phyloP scores from a whole-genome alignment of 1,140 invertebrate genomes.

The Procambarus clarkii region DNA sequence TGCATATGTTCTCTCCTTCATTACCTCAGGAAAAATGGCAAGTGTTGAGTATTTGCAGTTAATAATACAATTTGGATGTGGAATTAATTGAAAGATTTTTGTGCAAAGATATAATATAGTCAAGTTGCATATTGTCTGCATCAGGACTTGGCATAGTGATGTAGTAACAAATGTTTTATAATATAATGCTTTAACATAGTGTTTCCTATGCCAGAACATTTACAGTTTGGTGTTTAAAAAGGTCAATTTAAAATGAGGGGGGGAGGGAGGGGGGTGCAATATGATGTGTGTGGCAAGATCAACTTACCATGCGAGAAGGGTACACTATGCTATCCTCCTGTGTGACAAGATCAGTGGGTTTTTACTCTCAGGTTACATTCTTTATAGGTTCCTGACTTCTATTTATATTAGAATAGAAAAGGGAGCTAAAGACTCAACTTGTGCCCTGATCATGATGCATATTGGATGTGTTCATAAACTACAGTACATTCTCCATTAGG shows the following conservation, averaged over 20 bases:
- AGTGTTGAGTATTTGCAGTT: constrained; percentile 44
- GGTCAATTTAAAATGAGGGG: not conserved
- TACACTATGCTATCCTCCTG: constrained; percentile 18
- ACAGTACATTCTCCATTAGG: not conserved
- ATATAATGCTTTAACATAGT: constrained; percentile 12
- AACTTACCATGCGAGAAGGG: not conserved
- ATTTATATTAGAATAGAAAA: constrained; percentile 13
- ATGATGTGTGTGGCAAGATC: too few relatives aligned
- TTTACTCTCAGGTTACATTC: constrained; percentile 22
- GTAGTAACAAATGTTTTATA: constrained; percentile 30
- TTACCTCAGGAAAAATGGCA: constrained; percentile 51
- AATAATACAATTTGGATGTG: constrained; percentile 16
- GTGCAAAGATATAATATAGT: constrained; percentile 19
- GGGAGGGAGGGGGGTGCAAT: too few relatives aligned
- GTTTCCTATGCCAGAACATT: not conserved
- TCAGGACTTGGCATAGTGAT: constrained; percentile 18
- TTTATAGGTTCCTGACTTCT: constrained; percentile 1
- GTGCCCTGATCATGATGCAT: constrained; percentile 16
- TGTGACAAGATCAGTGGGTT: constrained; percentile 10
- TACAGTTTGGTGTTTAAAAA: not conserved
- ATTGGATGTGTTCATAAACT: not conserved
- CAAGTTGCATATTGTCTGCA: constrained; percentile 28
- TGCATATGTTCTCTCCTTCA: constrained; percentile 31
- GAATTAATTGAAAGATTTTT: constrained; percentile 1
- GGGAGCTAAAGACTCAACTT: not conserved